Conservation (phyloP, 2,797 vertebrate genomes). For the Forpus xanthops region DNA sequence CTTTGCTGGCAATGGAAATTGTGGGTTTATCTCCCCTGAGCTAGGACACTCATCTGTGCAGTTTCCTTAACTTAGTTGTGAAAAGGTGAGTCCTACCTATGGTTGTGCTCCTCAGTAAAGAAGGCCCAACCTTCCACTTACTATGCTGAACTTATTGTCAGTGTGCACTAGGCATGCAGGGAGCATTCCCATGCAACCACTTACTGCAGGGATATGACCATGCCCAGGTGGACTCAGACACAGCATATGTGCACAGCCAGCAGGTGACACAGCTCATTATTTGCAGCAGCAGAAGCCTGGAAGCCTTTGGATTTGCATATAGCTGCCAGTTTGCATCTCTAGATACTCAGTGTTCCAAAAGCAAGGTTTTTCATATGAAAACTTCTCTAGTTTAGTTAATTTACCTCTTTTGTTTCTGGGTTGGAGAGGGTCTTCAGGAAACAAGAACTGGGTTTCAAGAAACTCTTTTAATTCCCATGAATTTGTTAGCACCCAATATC, state of each 20-base stretch:
- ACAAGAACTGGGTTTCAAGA: not conserved
- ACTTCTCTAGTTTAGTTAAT: not conserved
- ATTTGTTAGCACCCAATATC: not conserved
- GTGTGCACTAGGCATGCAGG: not conserved
- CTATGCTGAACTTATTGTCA: not conserved
- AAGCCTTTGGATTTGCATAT: not conserved
- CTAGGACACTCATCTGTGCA: not conserved
- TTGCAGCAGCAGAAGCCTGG: not conserved
- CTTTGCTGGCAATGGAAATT: not conserved
- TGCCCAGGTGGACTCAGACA: not conserved
- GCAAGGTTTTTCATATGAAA: not conserved
- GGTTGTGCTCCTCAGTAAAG: not conserved
- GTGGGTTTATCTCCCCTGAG: not conserved
- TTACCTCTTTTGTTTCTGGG: not conserved
- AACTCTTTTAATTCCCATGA: not conserved
- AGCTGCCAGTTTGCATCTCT: not conserved
- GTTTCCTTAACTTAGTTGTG: not conserved
- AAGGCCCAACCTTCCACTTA: not conserved
- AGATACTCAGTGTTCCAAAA: not conserved
- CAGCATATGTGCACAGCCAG: not conserved
- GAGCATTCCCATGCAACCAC: not conserved
- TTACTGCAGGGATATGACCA: not conserved
- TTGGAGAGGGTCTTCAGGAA: not conserved
- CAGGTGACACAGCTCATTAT: not conserved
- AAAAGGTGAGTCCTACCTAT: not conserved